phyloP scores from a whole-genome alignment of 2,113 vertebrate genomes.

The Hemibagrus wyckioides region DNA sequence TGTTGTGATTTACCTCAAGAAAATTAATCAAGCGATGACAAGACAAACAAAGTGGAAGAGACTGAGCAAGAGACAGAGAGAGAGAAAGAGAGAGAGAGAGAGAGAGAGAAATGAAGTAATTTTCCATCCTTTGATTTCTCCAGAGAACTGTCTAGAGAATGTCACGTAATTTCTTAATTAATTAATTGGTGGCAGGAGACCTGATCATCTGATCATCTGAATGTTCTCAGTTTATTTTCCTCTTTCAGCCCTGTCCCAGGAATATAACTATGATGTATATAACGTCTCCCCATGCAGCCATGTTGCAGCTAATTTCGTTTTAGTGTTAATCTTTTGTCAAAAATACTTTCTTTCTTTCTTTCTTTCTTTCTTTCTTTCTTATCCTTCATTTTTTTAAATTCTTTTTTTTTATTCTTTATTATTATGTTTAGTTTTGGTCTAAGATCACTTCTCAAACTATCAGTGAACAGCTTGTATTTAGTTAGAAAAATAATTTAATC shows the following conservation, averaged over 20 bases:
- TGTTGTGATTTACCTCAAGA: constrained; percentile 73
- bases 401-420: not conserved
- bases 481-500: not conserved
- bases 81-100: constrained; percentile 38
- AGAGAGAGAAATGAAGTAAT: constrained; percentile 17
- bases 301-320: not conserved
- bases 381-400: too few species aligned
- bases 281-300: not conserved
- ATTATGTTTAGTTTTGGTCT: not conserved
- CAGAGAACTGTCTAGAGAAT: constrained; percentile 60
- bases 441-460: not conserved
- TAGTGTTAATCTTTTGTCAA: not conserved
- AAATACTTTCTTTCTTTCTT: not conserved
- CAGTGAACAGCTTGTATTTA: not conserved
- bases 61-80: constrained; percentile 28
- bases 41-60: constrained; percentile 49
- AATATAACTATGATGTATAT: not conserved
- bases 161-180: constrained; percentile 71
- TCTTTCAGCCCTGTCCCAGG: not conserved
- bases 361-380: not conserved
- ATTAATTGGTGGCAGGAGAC: constrained; percentile 61
- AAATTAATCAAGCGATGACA: constrained; percentile 76
- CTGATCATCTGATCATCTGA: constrained; percentile 26
- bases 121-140: constrained; percentile 76
- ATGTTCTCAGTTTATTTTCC: not conserved